A percentile compares a stretch with the other conserved stretches of the same genome.
phyloP scores from a whole-genome alignment of 2,797 vertebrate species.

The Clarias platycephalus region DNA sequence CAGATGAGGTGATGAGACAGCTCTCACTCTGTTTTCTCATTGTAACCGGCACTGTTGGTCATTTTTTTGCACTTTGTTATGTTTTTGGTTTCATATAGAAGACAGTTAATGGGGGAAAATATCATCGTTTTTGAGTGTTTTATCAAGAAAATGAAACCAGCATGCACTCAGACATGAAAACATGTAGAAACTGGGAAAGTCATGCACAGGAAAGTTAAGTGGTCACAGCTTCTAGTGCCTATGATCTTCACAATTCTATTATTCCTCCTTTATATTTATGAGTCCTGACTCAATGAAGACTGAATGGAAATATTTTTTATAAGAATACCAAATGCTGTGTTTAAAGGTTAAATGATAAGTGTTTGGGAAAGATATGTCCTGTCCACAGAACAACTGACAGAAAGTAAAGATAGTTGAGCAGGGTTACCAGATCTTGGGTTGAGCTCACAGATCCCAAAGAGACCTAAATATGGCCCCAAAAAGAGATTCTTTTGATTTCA shows the following conservation, averaged over 20 bases:
- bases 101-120: not conserved
- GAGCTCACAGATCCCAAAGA: not conserved
- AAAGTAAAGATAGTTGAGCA: not conserved
- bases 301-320: not conserved
- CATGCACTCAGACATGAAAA: too few species aligned
- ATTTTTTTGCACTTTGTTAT: slow-evolving; percentile 50
- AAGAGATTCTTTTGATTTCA: not conserved
- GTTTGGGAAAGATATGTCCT: not conserved
- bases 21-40: slow-evolving; percentile 19
- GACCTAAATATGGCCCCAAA: not conserved
- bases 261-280: not conserved
- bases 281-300: not conserved
- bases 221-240: not conserved
- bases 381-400: too few species aligned
- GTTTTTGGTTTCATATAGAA: slow-evolving; percentile 51
- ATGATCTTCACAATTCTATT: not conserved
- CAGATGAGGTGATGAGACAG: slow-evolving; percentile 60
- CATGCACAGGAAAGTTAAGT: not conserved
- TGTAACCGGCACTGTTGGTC: not conserved
- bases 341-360: not conserved
- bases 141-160: not conserved
- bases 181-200: not conserved
- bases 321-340: not conserved
- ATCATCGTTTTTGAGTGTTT: not conserved
- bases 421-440: not conserved